Evolutionary conservation across 2,113 vertebrate species (phyloP).

Genomic region (Lathamus discolor): DNA sequence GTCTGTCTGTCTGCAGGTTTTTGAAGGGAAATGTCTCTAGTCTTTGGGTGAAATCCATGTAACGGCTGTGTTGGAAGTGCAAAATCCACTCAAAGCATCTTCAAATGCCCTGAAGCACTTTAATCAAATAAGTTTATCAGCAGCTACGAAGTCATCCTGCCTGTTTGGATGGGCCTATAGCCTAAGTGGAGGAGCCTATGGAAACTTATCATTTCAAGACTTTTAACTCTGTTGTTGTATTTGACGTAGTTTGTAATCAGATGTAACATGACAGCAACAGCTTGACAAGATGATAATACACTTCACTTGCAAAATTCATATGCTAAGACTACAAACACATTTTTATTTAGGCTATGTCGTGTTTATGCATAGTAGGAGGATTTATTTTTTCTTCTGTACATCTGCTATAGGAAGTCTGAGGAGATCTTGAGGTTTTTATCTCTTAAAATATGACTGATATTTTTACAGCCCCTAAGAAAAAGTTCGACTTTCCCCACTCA

Average conservation of each 20-base stretch:
- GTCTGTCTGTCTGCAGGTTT: not conserved
- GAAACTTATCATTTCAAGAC: not conserved
- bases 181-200: not conserved
- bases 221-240: slow-evolving; percentile 24
- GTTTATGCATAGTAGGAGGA: not conserved
- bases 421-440: not conserved
- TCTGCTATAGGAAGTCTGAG: not conserved
- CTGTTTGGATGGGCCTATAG: not conserved
- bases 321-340: slow-evolving; percentile 6
- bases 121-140: not conserved
- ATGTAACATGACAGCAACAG: slow-evolving; percentile 51
- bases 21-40: not conserved
- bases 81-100: not conserved
- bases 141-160: not conserved
- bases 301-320: slow-evolving; percentile 35
- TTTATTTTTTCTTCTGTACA: not conserved
- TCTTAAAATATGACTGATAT: not conserved
- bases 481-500: not conserved
- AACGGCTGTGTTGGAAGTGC: not conserved
- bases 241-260: not conserved
- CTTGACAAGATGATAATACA: slow-evolving; percentile 46
- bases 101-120: not conserved
- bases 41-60: not conserved
- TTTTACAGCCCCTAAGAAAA: not conserved
- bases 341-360: slow-evolving; percentile 38